phyloP scores from a whole-genome alignment of 2,888 invertebrate species.

The Petrolisthes cinctipes region DNA sequence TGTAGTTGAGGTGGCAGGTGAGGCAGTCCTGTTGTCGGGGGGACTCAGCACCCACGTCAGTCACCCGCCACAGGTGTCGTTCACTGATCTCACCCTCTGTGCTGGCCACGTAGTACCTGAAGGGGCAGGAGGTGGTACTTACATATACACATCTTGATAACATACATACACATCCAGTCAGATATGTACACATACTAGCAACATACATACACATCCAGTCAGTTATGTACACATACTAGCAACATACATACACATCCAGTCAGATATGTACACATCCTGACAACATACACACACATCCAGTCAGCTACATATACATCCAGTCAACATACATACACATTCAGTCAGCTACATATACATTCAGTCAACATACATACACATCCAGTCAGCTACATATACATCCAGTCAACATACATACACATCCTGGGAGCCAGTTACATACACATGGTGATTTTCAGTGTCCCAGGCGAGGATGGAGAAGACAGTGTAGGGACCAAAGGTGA shows the following conservation, averaged over 20 bases:
- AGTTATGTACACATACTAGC: not conserved
- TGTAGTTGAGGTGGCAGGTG: slow-evolving; percentile 61
- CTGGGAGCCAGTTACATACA: slow-evolving; percentile 39
- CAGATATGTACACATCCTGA: slow-evolving; percentile 47
- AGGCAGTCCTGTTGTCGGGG: slow-evolving; percentile 63
- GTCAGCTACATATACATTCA: not conserved
- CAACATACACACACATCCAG: not conserved
- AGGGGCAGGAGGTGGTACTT: not conserved
- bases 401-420: not conserved
- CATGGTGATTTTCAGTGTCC: slow-evolving; percentile 58
- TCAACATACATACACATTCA: too few relatives aligned
- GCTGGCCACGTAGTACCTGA: slow-evolving; percentile 63
- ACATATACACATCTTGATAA: not conserved
- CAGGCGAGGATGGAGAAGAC: slow-evolving; percentile 61
- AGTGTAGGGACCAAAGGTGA: slow-evolving; percentile 64
- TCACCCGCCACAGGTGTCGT: slow-evolving; percentile 64
- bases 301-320: not conserved
- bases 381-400: not conserved
- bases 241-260: not conserved
- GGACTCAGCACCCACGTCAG: slow-evolving; percentile 46
- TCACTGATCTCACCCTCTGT: slow-evolving; percentile 48
- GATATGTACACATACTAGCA: not conserved
- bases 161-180: not conserved
- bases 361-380: not conserved
- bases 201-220: not conserved